Evolutionary conservation across 2,113 vertebrate species (phyloP).

Genomic region (Piliocolobus tephrosceles): DNA sequence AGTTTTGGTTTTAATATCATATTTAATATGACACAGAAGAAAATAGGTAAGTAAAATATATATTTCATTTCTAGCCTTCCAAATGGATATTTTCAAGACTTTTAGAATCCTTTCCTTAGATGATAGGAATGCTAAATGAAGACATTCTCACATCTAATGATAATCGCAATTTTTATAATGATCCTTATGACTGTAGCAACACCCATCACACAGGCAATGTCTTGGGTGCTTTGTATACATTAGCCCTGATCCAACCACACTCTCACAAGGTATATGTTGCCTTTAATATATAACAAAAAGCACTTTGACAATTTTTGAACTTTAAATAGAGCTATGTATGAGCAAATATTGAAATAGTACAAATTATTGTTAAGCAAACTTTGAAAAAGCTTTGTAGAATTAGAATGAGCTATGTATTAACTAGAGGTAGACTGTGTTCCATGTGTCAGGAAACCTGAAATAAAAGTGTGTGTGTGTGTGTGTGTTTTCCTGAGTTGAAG

Average conservation of each 20-base stretch:
- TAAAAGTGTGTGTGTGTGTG: not conserved
- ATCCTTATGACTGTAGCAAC: not conserved
- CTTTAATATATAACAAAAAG: not conserved
- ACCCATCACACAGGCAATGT: not conserved
- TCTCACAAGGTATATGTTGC: not conserved
- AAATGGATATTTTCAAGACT: not conserved
- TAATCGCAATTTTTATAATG: not conserved
- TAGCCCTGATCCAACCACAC: not conserved
- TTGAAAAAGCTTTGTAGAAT: not conserved
- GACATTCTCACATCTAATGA: not conserved
- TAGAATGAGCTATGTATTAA: not conserved
- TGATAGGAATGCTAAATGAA: not conserved
- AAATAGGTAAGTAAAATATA: not conserved
- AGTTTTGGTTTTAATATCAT: not conserved
- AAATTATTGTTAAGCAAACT: constrained; percentile 15
- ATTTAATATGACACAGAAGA: not conserved
- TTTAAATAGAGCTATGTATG: not conserved
- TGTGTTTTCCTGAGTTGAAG: not conserved
- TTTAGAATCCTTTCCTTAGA: not conserved
- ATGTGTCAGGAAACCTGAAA: not conserved
- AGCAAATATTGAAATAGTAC: not conserved
- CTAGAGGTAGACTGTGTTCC: not conserved
- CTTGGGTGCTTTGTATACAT: not conserved
- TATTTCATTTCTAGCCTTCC: not conserved
- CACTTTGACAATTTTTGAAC: not conserved